Evolutionary conservation across 2,113 vertebrate genomes (phyloP).

Genomic region (Peromyscus leucopus): DNA sequence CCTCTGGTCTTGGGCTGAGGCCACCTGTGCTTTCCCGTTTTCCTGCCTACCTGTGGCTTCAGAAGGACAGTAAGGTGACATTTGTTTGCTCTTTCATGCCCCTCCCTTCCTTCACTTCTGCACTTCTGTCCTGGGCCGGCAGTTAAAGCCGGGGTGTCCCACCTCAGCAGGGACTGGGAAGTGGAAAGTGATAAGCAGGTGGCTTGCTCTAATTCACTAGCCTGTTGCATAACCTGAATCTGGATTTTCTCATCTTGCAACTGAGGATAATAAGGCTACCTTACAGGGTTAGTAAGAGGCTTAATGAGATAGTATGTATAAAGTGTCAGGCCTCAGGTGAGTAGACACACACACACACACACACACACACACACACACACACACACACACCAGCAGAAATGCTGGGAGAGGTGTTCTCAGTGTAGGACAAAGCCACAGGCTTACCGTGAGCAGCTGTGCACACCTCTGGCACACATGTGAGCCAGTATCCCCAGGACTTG

Average conservation of each 20-base stretch:
- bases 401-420: neutral
- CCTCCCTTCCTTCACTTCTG: neutral
- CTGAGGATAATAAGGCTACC: neutral
- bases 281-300: neutral
- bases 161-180: neutral
- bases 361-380: too few relatives aligned
- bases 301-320: neutral
- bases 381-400: neutral
- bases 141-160: neutral
- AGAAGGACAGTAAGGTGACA: neutral
- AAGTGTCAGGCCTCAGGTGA: neutral
- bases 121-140: neutral
- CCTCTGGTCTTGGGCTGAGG: neutral
- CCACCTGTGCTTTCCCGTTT: neutral
- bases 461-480: neutral
- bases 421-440: neutral
- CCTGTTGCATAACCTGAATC: neutral
- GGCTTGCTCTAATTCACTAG: neutral
- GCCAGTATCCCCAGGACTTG: neutral
- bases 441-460: neutral
- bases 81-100: neutral
- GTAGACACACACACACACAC: neutral
- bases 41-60: neutral
- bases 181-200: neutral
- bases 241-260: constrained; percentile 23